These are phyloP conservation scores for Papilio glaucus DNA, from an alignment of 1,140 invertebrate genomes.

Conservation along the genomic window DNA sequence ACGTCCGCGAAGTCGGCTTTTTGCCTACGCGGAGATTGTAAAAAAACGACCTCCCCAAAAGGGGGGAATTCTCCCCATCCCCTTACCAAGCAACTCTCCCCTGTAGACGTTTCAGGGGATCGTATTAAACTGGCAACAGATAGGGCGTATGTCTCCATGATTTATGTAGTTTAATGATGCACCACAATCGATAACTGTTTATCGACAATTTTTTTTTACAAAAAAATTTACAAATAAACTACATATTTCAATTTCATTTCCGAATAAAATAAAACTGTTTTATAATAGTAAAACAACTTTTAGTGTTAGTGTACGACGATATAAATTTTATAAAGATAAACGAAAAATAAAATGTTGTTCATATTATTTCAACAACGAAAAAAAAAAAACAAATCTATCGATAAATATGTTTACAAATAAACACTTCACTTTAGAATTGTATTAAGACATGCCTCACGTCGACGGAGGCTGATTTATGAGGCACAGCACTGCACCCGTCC, in stretches of 20 bases:
- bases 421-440: slow-evolving; percentile 73
- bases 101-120: slow-evolving; percentile 61
- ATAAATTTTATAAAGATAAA: not conserved
- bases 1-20: slow-evolving; percentile 43
- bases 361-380: no score
- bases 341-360: not conserved
- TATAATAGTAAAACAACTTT: no score
- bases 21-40: slow-evolving; percentile 48
- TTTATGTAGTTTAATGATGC: slow-evolving; percentile 73
- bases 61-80: slow-evolving; percentile 35
- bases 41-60: slow-evolving; percentile 49
- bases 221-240: not conserved
- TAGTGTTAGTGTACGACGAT: not conserved
- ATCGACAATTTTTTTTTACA: slow-evolving; percentile 22
- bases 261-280: no score
- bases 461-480: slow-evolving; percentile 72
- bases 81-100: slow-evolving; percentile 41
- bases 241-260: not conserved
- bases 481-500: slow-evolving; percentile 51
- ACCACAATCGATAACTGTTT: slow-evolving; percentile 42
- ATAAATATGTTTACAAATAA: slow-evolving; percentile 48
- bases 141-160: slow-evolving; percentile 79
- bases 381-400: slow-evolving; percentile 42
- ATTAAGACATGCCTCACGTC: slow-evolving; percentile 70
- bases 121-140: slow-evolving; percentile 81